Conservation (phyloP, 2,113 vertebrate genomes). For the Chloroceryle aenea region DNA sequence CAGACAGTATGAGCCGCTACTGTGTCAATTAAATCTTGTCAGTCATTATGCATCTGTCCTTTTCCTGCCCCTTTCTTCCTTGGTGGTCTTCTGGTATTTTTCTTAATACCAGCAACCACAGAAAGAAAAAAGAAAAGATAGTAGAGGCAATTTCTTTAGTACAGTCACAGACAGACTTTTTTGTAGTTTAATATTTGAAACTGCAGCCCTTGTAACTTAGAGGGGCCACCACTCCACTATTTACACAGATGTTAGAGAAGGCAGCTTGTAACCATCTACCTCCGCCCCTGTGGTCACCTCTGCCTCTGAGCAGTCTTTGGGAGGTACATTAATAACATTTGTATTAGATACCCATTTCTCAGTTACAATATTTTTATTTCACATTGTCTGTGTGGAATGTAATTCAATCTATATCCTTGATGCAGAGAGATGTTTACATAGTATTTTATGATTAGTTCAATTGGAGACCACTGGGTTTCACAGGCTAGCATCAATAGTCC, state of each 20-base stretch:
- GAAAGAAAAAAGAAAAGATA: constrained; percentile 59
- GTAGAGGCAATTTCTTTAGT: constrained; percentile 63
- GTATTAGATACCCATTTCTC: constrained; percentile 76
- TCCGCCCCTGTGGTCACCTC: constrained; percentile 78
- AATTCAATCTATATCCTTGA: constrained; percentile 72
- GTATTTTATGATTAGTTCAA: constrained; percentile 75
- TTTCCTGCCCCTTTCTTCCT: constrained; percentile 72
- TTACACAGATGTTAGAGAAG: constrained; percentile 84
- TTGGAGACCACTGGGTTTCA: constrained; percentile 54
- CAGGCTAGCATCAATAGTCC: constrained; percentile 39
- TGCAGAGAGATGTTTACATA: constrained; percentile 71
- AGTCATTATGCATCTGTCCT: constrained; percentile 74
- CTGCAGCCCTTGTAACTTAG: constrained; percentile 68
- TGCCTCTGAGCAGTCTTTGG: constrained; percentile 83
- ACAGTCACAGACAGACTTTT: constrained; percentile 75
- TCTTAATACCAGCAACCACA: constrained; percentile 65
- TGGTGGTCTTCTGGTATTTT: constrained; percentile 80
- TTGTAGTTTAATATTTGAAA: constrained; percentile 80
- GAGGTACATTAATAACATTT: constrained; percentile 81
- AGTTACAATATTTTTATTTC: constrained; percentile 78
- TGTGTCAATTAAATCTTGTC: constrained; percentile 62
- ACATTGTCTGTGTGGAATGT: constrained; percentile 75
- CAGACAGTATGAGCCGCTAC: constrained; percentile 28
- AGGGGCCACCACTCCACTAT: constrained; percentile 73
- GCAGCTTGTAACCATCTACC: constrained; percentile 77